phyloP scores from a whole-genome alignment of 2,797 vertebrate species.

The Yasuhikotakia modesta region DNA sequence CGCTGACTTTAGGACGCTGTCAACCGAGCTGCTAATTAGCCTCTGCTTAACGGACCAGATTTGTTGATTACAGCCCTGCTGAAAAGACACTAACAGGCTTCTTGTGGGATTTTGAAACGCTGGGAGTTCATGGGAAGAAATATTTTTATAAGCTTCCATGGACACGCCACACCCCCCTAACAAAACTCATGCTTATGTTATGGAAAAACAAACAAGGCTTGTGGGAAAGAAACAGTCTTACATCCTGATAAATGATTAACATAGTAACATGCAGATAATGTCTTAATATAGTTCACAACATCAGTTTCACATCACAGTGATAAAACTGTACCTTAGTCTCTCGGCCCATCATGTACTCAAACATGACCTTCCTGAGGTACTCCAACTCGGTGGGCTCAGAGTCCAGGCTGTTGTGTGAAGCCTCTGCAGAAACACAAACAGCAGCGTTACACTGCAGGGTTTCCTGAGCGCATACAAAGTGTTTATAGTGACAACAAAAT shows the following conservation, averaged over 20 bases:
- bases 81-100: slow-evolving; percentile 61
- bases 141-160: slow-evolving; percentile 40
- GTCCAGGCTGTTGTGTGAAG: slow-evolving; percentile 76
- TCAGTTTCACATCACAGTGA: not conserved
- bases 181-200: slow-evolving; percentile 8
- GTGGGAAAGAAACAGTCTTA: slow-evolving; percentile 19
- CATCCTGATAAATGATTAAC: not conserved
- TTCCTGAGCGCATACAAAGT: not conserved
- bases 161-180: slow-evolving; percentile 7
- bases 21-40: slow-evolving; percentile 66
- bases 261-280: not conserved
- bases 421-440: slow-evolving; percentile 71
- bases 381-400: slow-evolving; percentile 93
- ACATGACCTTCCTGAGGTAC: slow-evolving; percentile 95
- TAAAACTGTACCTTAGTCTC: slow-evolving; percentile 90
- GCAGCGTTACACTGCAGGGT: not conserved
- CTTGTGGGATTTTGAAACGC: slow-evolving; percentile 47
- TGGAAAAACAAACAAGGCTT: slow-evolving; percentile 31
- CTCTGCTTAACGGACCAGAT: slow-evolving; percentile 48
- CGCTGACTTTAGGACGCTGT: slow-evolving; percentile 71
- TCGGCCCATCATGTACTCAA: slow-evolving; percentile 98
- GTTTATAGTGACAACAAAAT: no score
- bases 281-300: no score
- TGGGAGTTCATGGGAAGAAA: slow-evolving; percentile 23
- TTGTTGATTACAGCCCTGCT: slow-evolving; percentile 59